A percentile compares a stretch with the other conserved stretches of the same genome.
Evolutionary conservation across 2,797 vertebrate species (phyloP).

Genomic region (Uromys caudimaculatus): DNA sequence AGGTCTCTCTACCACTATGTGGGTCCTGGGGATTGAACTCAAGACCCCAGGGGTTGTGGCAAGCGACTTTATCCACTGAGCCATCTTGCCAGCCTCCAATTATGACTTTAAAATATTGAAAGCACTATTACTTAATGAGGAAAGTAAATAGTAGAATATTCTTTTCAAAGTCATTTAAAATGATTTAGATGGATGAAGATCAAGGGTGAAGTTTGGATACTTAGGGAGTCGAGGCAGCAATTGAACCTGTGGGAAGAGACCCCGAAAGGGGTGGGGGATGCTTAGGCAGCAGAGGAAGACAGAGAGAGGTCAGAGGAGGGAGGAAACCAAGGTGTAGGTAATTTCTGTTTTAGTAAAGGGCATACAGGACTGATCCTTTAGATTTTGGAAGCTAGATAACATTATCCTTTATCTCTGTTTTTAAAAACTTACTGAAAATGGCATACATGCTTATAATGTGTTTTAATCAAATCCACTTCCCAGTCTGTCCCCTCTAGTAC

Average conservation of each 20-base stretch:
- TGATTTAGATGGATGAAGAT: background rate
- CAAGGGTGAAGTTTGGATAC: background rate
- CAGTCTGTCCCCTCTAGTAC: background rate
- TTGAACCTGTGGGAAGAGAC: no score
- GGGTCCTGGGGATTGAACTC: background rate
- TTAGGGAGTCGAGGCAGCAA: background rate
- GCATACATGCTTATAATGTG: background rate
- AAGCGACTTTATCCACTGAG: background rate
- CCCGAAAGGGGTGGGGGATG: no score
- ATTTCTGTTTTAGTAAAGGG: background rate
- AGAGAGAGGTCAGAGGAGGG: background rate
- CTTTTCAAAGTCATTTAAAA: constrained; percentile 3
- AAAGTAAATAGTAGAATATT: background rate
- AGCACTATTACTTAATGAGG: background rate
- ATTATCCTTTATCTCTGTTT: background rate
- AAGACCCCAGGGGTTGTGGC: no score
- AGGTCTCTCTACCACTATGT: background rate
- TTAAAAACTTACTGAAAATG: background rate
- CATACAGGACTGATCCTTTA: background rate
- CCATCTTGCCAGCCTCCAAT: background rate
- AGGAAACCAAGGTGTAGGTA: background rate
- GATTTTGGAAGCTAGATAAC: background rate
- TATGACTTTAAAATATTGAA: background rate
- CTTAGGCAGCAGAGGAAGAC: background rate
- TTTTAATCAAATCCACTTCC: background rate